These are phyloP conservation scores for Lepidocyrtinus sp. DNA, from an alignment of 2,888 invertebrate species.

Conservation along the genomic window DNA sequence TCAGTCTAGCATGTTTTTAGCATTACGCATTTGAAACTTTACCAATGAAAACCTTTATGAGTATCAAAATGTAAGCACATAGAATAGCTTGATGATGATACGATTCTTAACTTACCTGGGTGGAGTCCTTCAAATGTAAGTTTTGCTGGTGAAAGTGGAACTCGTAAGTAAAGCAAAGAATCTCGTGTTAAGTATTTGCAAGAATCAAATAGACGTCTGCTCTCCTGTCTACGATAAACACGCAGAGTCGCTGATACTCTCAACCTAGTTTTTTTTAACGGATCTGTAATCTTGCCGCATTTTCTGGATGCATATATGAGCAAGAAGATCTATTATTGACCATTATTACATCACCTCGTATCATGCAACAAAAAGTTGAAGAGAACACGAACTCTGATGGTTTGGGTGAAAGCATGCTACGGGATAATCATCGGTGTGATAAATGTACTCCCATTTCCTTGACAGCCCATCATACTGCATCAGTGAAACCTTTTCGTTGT, in stretches of 20 bases:
- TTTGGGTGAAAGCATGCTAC: constrained; percentile 8
- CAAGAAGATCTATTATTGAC: neutral
- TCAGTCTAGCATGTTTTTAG: no score
- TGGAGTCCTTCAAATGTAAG: neutral
- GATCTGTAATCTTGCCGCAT: neutral
- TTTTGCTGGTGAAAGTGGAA: no score
- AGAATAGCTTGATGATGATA: no score
- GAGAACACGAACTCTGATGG: neutral
- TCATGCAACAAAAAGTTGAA: constrained; percentile 2
- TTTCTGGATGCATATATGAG: no score
- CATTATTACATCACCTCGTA: neutral
- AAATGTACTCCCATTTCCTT: neutral
- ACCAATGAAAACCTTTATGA: no score
- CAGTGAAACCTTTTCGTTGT: neutral
- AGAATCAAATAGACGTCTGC: neutral
- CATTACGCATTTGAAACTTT: no score
- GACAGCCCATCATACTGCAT: neutral
- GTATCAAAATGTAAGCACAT: no score
- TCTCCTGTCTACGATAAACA: no score
- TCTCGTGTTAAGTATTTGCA: no score
- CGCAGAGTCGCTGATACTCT: neutral
- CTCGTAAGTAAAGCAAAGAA: no score
- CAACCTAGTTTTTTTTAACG: neutral
- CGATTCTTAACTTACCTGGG: neutral
- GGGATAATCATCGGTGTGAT: neutral